These are phyloP conservation scores for Vollenhovia emeryi DNA, from an alignment of 1,140 invertebrate genomes.

Conservation along the genomic window DNA sequence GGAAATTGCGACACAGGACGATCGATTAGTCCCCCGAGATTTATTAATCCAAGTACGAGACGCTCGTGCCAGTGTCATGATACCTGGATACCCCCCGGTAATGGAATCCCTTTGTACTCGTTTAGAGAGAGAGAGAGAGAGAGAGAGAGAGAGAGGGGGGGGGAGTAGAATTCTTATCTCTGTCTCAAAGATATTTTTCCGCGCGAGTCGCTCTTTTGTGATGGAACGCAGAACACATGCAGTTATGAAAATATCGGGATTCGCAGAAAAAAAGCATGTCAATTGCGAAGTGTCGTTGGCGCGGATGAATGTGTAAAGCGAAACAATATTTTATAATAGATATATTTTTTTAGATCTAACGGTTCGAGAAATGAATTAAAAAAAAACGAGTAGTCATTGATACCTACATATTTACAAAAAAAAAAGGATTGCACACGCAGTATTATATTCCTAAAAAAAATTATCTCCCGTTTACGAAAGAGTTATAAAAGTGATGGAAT, in stretches of 20 bases:
- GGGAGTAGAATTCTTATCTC: conserved; percentile 3
- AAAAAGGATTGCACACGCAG: neutral
- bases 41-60: conserved; percentile 59
- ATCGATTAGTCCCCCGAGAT: conserved; percentile 57
- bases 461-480: neutral
- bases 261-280: neutral
- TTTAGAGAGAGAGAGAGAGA: neutral
- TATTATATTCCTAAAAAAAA: conserved; percentile 17
- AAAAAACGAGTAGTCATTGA: neutral
- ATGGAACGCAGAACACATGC: conserved; percentile 23
- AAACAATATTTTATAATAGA: conserved; percentile 5
- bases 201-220: conserved; percentile 18
- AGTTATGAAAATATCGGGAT: conserved; percentile 25
- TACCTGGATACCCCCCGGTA: conserved; percentile 10
- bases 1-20: conserved; percentile 64
- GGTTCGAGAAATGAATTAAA: neutral
- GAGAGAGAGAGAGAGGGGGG: neutral
- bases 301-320: neutral
- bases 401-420: neutral
- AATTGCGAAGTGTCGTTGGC: neutral
- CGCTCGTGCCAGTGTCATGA: conserved; percentile 13
- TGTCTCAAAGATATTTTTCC: conserved; percentile 38
- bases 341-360: neutral
- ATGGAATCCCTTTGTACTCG: conserved; percentile 51
- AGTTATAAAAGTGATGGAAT: neutral